phyloP scores from a whole-genome alignment of 2,797 vertebrate genomes.

The Chanos chanos region DNA sequence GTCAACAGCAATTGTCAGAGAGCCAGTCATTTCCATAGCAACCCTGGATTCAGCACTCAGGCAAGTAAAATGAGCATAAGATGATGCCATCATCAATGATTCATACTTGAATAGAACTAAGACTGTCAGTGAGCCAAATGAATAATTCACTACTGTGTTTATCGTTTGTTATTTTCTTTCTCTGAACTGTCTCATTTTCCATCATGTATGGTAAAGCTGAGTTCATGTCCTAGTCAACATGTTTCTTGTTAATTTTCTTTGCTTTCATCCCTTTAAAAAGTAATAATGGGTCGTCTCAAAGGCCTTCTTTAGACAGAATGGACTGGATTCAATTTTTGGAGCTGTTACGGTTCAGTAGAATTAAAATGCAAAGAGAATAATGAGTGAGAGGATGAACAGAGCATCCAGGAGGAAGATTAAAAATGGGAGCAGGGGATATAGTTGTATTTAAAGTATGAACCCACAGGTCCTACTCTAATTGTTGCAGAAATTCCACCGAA shows the following conservation, averaged over 20 bases:
- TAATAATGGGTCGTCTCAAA: constrained; percentile 13
- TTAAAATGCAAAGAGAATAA: constrained; percentile 41
- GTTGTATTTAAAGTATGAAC: constrained; percentile 33
- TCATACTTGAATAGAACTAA: constrained; percentile 32
- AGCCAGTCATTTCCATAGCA: constrained; percentile 57
- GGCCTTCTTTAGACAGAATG: constrained; percentile 16
- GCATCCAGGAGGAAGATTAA: constrained; percentile 38
- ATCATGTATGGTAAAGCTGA: too few species aligned
- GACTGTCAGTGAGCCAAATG: too few species aligned
- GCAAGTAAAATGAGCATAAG: constrained; percentile 28
- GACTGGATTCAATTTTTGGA: constrained; percentile 38
- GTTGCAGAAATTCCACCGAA: constrained; percentile 41
- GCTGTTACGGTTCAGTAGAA: constrained; percentile 39
- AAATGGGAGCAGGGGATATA: constrained; percentile 42
- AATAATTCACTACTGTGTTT: too few species aligned
- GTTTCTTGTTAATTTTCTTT: constrained; percentile 17
- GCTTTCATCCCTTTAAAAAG: not conserved
- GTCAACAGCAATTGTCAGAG: constrained; percentile 55
- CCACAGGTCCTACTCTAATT: constrained; percentile 43
- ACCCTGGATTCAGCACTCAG: constrained; percentile 44
- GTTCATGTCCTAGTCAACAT: too few species aligned
- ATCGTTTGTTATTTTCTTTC: too few species aligned
- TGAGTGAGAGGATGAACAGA: constrained; percentile 32
- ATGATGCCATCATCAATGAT: constrained; percentile 30
- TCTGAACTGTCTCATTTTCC: too few species aligned